These are phyloP conservation scores for Ecliptopera silaceata DNA, from an alignment of 2,888 invertebrate species.

Conservation along the genomic window DNA sequence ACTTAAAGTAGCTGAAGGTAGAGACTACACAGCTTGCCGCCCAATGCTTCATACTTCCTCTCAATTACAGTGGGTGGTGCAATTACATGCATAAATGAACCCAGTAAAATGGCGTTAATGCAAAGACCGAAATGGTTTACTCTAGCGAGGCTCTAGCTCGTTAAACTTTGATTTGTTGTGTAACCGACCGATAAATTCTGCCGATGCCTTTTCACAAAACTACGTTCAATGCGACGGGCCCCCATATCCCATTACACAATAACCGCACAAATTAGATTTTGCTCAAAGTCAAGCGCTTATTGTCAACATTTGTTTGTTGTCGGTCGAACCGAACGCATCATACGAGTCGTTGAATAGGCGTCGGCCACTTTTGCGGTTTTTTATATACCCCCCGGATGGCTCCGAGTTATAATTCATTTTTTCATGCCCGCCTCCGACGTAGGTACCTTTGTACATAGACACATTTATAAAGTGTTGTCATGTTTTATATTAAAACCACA, in stretches of 20 bases:
- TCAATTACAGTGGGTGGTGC: conserved; percentile 61
- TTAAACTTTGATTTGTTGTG: conserved; percentile 82
- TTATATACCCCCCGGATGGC: conserved; percentile 44
- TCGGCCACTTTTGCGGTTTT: conserved; percentile 69
- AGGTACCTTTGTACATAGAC: conserved; percentile 14
- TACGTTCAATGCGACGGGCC: conserved; percentile 59
- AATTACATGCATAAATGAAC: conserved; percentile 73
- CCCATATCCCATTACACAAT: conserved; percentile 77
- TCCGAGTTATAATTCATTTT: conserved; percentile 26
- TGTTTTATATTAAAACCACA: background rate
- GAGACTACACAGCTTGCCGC: conserved; percentile 38
- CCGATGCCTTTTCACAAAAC: conserved; percentile 60
- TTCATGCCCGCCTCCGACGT: conserved; percentile 9
- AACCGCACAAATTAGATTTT: conserved; percentile 82
- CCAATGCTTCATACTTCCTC: conserved; percentile 43
- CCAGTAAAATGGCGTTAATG: conserved; percentile 56
- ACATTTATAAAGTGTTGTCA: conserved; percentile 9
- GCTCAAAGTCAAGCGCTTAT: conserved; percentile 80
- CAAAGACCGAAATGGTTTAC: conserved; percentile 63
- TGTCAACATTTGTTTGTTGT: conserved; percentile 76
- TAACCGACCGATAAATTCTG: conserved; percentile 78
- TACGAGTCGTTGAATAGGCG: conserved; percentile 70
- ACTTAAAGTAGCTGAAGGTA: conserved; percentile 20
- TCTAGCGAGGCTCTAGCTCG: conserved; percentile 76
- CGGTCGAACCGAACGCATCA: conserved; percentile 71